Base-by-base conservation (phyloP, 2,797 vertebrate genomes). In the Chelonia mydas region DNA sequence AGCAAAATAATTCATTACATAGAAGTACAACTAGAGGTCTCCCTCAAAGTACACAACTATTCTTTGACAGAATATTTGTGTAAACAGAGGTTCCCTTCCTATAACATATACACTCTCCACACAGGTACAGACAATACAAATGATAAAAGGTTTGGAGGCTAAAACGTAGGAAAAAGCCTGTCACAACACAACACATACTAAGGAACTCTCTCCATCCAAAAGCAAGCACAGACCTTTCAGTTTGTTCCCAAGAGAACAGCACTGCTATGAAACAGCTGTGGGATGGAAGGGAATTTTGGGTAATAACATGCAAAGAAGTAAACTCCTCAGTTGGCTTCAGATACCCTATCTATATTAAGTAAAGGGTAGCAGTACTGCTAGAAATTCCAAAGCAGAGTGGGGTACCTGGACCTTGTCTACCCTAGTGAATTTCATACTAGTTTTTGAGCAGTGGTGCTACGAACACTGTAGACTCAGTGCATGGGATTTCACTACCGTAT, bases 1-100 rank as follows among this genome's bases (percentile, higher is more conserved):
- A 94, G 88, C 47, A 92, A 49, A 49, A 83, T 59, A 19, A 90
- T 83, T 80, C n/a, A 76, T 49, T 45, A 10, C 9, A 17, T 28
- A 15, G 28, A 68, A 88, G 81, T 90, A 61, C 65, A 92, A 72
- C 85, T 90, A 80, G 76, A 89, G 83, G 25, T 23, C 37, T 83
- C 68, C 78, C 31, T 31, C 49, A 91, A 85, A 83, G 72, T 47
- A 49, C 41, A 49, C 12, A 47, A 49, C 16, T 47, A 76, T 47
- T 49, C 7, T 76, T 77, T 77, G 25, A 74, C 6, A 74, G 9
- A 25, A 25, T 74, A 50, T 6, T 3, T 41, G 49, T 61, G 77
- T 11, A 59, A 0, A 0, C 83, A 41, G 85, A 85, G n/a, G 10
- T 11, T 87, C 28, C 61, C 47, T 91, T 86, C 80, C 11, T 77